These are phyloP conservation scores for Intellagama lesueurii DNA, from an alignment of 2,797 vertebrate species.

Conservation along the genomic window DNA sequence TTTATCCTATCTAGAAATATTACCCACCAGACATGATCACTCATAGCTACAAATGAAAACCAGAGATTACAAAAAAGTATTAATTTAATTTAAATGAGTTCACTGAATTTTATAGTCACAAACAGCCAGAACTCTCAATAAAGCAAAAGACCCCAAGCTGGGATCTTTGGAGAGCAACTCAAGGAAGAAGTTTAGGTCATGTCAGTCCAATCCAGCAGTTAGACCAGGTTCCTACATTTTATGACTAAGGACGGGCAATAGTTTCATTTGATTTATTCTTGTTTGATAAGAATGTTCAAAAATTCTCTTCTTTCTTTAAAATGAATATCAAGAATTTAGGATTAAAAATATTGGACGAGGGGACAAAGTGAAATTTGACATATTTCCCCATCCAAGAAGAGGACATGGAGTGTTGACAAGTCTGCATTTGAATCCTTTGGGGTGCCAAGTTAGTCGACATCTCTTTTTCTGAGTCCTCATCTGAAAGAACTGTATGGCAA, in stretches of 20 bases:
- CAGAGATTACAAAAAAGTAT: background rate
- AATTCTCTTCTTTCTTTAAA: background rate
- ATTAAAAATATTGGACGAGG: background rate
- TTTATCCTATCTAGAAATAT: background rate
- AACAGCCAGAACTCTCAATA: background rate
- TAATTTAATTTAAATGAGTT: background rate
- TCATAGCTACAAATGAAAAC: background rate
- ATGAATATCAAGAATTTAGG: background rate
- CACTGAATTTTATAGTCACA: slow-evolving; percentile 10
- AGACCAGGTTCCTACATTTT: background rate
- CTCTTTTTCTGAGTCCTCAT: background rate
- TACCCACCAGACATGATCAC: background rate
- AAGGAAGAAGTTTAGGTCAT: background rate
- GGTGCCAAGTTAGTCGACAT: background rate
- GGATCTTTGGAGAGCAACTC: background rate
- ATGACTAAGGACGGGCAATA: background rate
- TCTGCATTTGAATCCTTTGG: background rate
- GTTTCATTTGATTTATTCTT: background rate
- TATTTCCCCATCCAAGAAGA: background rate
- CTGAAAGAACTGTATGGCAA: background rate
- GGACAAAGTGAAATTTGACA: background rate
- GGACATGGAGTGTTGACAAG: too few species aligned
- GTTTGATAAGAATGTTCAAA: background rate
- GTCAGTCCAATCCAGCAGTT: background rate
- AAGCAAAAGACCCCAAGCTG: background rate